Evolutionary conservation across 2,888 invertebrate species (phyloP), one percentile per base, ranked within the genome.

Genomic region (Protophormia terraenovae): DNA sequence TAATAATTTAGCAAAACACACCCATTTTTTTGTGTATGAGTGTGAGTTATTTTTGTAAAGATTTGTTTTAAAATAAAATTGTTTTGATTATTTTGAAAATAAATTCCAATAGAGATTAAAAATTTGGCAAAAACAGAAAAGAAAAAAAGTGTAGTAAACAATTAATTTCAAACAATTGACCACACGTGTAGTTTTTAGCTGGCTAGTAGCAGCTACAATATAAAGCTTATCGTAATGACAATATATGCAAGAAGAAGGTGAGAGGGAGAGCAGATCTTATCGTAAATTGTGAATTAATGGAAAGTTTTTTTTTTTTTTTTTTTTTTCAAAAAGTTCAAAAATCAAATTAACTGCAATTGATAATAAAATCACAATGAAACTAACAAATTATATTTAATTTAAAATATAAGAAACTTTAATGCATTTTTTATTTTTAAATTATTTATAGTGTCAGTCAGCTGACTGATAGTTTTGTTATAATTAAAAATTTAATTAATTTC

Each of bases 401-500:
- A 45, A 45, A 45, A 45, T 3, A 45, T 45, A 16, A 19, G 3
- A 19, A 47, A 47, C 19, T 32, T 32, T 32, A 6, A 32, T 3
- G 32, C 5, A 32, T 47, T 14, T 19, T 47, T 1, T 47, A 19
- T 41, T 12, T 47, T 16, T 7, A 16, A 45, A 45, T 45, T 16
- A n/a, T n/a, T n/a, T n/a, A n/a, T n/a, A n/a, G n/a, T n/a, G n/a
- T n/a, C n/a, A n/a, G 53, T 53, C 53, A 53, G 24, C 10, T 53
- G 53, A 14, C 24, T 16, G 6, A 41, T 41, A 41, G 41, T 41
- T 41, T 14, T 45, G 47, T 35, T 4, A 35, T 8, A 55, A 71
- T 38, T 38, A 22, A 38, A 53, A 41, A 55, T 29, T 71, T n/a
- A 35, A 41, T 72, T n/a, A 35, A 53, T 24, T 73, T 32, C 50